These are phyloP conservation scores for Tetragonula carbonaria DNA, from an alignment of 2,888 invertebrate genomes.

Conservation along the genomic window DNA sequence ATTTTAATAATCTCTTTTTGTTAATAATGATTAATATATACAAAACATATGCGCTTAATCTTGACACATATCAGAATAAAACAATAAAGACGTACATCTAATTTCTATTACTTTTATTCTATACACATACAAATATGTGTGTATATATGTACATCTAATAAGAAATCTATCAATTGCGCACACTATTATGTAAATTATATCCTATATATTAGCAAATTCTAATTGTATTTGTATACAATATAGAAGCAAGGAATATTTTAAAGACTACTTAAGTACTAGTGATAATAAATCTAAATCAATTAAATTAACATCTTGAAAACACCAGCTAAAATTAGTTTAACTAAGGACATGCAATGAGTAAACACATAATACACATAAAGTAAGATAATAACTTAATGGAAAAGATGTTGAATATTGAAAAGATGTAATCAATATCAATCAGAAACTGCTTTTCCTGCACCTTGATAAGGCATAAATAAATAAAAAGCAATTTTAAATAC, in stretches of 20 bases:
- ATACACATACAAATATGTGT: constrained; percentile 24
- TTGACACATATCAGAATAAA: constrained; percentile 16
- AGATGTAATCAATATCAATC: constrained; percentile 35
- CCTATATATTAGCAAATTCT: constrained; percentile 24
- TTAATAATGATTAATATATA: constrained; percentile 46
- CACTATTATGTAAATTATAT: constrained; percentile 25
- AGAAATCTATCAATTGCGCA: constrained; percentile 11
- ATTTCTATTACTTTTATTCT: constrained; percentile 30
- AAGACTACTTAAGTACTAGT: constrained; percentile 27
- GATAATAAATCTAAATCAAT: constrained; percentile 39
- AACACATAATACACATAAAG: constrained; percentile 54
- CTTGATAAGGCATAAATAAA: constrained; percentile 50
- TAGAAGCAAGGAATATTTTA: constrained; percentile 19
- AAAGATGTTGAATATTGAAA: constrained; percentile 48
- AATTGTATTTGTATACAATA: constrained; percentile 35
- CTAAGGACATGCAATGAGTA: constrained; percentile 62
- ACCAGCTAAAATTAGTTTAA: constrained; percentile 50
- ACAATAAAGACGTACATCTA: constrained; percentile 23
- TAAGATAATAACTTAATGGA: constrained; percentile 51
- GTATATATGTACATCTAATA: neutral
- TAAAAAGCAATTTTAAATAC: constrained; percentile 49
- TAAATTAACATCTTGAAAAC: constrained; percentile 31
- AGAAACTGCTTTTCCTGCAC: constrained; percentile 48
- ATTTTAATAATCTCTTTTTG: constrained; percentile 30
- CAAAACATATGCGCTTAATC: constrained; percentile 30